Evolutionary conservation across 2,113 vertebrate species (phyloP), one percentile per base, ranked within the genome.

Genomic region (Lichenostomus cassidix): DNA sequence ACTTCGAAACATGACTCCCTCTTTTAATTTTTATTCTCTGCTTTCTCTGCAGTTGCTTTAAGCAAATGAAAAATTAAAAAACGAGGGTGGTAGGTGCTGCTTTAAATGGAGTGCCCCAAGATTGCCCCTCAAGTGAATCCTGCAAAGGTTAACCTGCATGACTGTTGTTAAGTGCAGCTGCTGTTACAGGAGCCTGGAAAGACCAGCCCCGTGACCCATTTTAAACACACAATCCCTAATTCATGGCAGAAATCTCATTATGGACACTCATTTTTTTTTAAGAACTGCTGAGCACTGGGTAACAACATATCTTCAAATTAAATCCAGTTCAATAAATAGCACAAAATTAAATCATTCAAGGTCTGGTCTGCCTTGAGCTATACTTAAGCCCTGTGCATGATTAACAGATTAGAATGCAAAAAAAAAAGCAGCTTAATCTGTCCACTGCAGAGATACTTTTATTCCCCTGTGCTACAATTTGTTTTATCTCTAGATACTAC

Each of bases 391-490:
- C 42, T 63, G 35, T 67, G 59, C 75, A 52, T 88, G 95, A 97
- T 95, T 96, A 96, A 96, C 94, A 95, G 95, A 95, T 96, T 96
- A 96, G 87, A 94, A 90, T 67, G 74, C 0, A 4, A 44, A 74
- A 84, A 90, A 92, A 89, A 94, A 95, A 83, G 44, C 70, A 82
- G 89, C 69, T 96, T 95, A 92, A 94, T 97, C 93, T 84, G 65
- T 81, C 77, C 17, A 5, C 81, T 76, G 91, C 83, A 89, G 83
- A 91, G 83, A 89, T 93, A 78, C 92, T 94, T 89, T 44, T 92
- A 81, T 94, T 86, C 64, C 69, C 44, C 44, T 53, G 83, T 67
- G 73, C 63, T 87, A 59, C 86, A 86, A 41, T 92, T 95, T 90
- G 86, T 86, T 95, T 85, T 77, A 31, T 90, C 79, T 86, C 76